These are phyloP conservation scores for Schizotus pectinicornis DNA, from an alignment of 2,888 invertebrate genomes.

Conservation along the genomic window DNA sequence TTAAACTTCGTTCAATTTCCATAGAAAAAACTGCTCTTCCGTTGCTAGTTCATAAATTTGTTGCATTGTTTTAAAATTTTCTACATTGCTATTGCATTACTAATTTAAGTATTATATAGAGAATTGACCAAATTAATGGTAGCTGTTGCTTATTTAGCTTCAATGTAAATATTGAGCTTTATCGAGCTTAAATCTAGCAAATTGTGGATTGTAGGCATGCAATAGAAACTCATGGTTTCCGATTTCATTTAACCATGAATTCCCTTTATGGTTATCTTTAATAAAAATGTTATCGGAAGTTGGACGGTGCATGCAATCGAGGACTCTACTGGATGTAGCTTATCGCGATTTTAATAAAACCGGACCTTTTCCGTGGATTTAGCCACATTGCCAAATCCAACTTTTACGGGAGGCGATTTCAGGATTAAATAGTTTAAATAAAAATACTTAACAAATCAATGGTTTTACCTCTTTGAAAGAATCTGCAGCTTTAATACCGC, in stretches of 20 bases:
- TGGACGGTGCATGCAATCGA: conserved; percentile 23
- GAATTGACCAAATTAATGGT: no score
- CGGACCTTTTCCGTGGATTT: conserved; percentile 24
- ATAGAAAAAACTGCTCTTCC: conserved; percentile 4
- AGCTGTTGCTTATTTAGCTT: neutral
- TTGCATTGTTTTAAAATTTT: no score
- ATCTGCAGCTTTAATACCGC: no score
- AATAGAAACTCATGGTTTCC: conserved; percentile 30
- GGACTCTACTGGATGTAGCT: conserved; percentile 29
- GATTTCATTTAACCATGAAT: conserved; percentile 34
- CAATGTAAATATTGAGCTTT: conserved; percentile 5
- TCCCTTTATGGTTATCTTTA: conserved; percentile 38
- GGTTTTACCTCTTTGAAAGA: no score
- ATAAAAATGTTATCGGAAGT: conserved; percentile 37
- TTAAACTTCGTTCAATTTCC: conserved; percentile 9
- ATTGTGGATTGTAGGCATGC: no score
- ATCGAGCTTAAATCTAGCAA: conserved; percentile 19
- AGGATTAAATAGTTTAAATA: no score
- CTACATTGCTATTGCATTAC: no score
- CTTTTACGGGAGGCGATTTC: no score
- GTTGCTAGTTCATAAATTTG: no score
- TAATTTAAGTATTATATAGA: no score
- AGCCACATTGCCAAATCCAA: neutral
- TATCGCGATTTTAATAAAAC: conserved; percentile 40
- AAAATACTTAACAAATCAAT: no score